Conservation (phyloP, 2,113 vertebrate species). For the Anoura caudifer region DNA sequence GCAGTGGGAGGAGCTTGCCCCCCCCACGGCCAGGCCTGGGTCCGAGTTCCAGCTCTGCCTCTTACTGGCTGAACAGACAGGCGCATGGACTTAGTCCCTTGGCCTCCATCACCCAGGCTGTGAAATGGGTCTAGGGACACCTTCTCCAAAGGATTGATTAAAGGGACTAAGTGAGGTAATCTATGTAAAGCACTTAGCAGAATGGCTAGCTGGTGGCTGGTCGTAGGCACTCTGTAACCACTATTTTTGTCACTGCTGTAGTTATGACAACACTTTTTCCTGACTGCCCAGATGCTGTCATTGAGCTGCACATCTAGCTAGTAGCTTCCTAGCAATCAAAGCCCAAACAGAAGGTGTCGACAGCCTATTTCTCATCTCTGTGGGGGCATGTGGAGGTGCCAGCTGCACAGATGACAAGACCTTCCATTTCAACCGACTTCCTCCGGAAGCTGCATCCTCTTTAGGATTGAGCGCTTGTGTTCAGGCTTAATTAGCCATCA, state of each 20-base stretch:
- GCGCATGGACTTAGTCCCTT: rapidly evolving
- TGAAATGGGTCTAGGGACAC: not conserved
- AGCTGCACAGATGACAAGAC: not conserved
- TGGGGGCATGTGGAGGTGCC: not conserved
- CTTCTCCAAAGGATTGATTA: not conserved
- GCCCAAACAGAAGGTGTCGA: not conserved
- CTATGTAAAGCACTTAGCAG: not conserved
- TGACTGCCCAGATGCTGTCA: not conserved
- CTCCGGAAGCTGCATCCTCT: not conserved
- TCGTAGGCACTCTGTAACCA: not conserved
- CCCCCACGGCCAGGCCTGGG: not conserved
- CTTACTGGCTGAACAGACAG: not conserved
- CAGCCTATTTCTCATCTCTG: not conserved
- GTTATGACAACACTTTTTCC: not conserved
- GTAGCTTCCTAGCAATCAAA: not conserved
- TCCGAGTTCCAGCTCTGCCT: not conserved
- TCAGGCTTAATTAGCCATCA: not conserved
- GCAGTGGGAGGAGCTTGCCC: not conserved
- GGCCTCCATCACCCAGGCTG: not conserved
- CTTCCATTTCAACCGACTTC: not conserved
- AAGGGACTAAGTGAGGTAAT: not conserved
- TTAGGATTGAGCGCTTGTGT: not conserved
- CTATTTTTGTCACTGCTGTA: not conserved
- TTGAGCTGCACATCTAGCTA: not conserved
- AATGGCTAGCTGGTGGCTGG: not conserved